Percentiles rank a stretch among this genome's conserved stretches.
phyloP scores from a whole-genome alignment of 1,140 invertebrate species.

The Plutomurus gul region DNA sequence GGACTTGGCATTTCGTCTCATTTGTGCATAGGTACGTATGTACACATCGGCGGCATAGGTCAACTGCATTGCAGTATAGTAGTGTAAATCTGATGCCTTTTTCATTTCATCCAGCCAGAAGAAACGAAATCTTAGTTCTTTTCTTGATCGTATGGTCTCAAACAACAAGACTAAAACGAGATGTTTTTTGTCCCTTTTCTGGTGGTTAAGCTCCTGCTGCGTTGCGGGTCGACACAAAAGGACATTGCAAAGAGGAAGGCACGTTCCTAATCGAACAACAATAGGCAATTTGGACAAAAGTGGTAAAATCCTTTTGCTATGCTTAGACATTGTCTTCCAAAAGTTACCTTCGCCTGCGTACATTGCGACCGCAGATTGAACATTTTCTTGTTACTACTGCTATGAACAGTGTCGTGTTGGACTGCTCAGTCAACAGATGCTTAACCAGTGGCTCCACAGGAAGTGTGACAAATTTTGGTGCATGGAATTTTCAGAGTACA shows the following conservation, averaged over 20 bases:
- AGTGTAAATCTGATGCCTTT: no score
- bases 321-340: not conserved
- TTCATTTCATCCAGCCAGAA: no score
- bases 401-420: no score
- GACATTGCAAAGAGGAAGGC: not conserved
- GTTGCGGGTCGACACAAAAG: not conserved
- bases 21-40: not conserved
- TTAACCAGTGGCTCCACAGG: no score
- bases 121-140: no score
- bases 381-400: no score
- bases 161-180: not conserved
- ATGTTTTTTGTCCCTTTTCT: not conserved
- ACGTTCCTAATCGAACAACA: slow-evolving; percentile 28
- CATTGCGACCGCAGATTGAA: not conserved
- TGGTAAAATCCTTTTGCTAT: slow-evolving; percentile 18
- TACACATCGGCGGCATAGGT: no score
- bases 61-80: no score
- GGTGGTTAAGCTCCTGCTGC: not conserved
- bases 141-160: not conserved
- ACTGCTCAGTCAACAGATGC: no score
- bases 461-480: no score
- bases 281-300: slow-evolving; percentile 20
- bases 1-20: not conserved
- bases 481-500: no score
- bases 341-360: not conserved